phyloP scores from a whole-genome alignment of 2,888 invertebrate species.

The Craniophora ligustri region DNA sequence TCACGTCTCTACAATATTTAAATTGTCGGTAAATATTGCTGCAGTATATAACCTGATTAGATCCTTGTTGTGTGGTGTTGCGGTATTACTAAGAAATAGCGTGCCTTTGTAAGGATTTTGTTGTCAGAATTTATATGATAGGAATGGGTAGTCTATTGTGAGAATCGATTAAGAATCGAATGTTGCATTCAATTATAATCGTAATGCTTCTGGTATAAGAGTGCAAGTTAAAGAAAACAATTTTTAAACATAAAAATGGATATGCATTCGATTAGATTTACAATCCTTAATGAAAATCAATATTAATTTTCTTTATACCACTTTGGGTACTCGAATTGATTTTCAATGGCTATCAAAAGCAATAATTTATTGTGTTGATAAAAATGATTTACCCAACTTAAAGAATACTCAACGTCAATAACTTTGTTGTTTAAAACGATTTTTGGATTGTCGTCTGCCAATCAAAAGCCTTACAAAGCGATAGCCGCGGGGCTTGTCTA shows the following conservation, averaged over 20 bases:
- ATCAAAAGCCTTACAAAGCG: constrained; percentile 68
- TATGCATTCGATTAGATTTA: no score
- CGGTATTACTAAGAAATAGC: constrained; percentile 33
- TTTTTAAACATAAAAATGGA: no score
- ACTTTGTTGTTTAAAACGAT: constrained; percentile 62
- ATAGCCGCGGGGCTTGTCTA: constrained; percentile 52
- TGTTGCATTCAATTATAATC: no score
- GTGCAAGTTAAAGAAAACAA: no score
- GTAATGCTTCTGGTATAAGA: no score
- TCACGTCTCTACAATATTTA: constrained; percentile 45
- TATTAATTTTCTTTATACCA: background rate
- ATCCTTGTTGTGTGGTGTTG: constrained; percentile 42
- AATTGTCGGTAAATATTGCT: constrained; percentile 56
- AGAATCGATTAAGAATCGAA: no score
- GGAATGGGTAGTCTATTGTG: constrained; percentile 23
- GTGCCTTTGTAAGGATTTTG: constrained; percentile 37
- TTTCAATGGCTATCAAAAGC: background rate
- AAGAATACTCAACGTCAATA: constrained; percentile 51
- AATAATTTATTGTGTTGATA: constrained; percentile 55
- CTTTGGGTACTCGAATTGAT: no score
- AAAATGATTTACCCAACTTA: constrained; percentile 40
- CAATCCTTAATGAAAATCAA: no score
- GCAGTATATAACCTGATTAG: constrained; percentile 53
- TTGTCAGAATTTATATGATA: constrained; percentile 31
- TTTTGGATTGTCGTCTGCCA: constrained; percentile 72